Conservation (phyloP, 2,888 invertebrate species). For the Melipona bicolor region DNA sequence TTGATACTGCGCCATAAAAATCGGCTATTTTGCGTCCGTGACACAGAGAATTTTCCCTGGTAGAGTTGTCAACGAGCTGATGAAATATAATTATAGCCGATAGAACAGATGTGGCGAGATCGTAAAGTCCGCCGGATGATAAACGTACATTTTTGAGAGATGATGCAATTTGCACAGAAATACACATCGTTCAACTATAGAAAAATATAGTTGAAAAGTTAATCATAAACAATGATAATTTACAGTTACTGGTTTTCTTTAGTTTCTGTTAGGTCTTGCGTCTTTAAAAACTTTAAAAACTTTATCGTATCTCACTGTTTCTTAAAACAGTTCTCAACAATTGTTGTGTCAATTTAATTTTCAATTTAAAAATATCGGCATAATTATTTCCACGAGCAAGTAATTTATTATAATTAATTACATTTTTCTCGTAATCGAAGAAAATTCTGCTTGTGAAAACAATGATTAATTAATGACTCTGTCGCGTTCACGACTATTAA, state of each 20-base stretch:
- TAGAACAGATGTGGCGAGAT: background rate
- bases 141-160: background rate
- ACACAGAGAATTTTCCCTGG: background rate
- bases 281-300: no score
- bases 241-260: no score
- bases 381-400: no score
- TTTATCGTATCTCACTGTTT: no score
- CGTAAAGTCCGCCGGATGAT: background rate
- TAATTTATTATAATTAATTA: no score
- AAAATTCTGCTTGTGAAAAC: background rate
- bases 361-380: no score
- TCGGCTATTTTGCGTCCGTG: background rate
- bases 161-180: background rate
- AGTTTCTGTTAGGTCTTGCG: no score
- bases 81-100: background rate
- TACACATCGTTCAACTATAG: background rate
- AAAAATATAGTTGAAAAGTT: no score
- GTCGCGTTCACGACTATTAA: background rate
- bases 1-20: background rate
- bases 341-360: no score
- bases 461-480: background rate
- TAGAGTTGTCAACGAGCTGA: background rate
- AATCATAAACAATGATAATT: no score
- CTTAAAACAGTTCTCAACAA: no score
- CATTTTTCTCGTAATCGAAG: background rate